A percentile compares a stretch with the other conserved stretches of the same genome.
Conservation (phyloP, 2,113 vertebrate genomes). For the Neotragus moschatus region DNA sequence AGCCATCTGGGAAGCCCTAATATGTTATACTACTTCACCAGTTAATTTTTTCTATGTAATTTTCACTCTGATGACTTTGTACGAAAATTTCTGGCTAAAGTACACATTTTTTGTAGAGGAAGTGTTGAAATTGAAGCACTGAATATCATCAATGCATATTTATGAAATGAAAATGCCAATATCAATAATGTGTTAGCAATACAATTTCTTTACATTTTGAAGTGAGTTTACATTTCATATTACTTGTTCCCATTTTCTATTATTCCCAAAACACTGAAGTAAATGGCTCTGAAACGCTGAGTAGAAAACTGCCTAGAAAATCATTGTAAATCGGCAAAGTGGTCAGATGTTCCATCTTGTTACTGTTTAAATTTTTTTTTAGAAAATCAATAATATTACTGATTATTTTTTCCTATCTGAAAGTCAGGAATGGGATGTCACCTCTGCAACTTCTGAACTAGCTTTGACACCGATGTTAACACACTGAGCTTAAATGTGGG, state of each 20-base stretch:
- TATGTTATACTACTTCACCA: background rate
- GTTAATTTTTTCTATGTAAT: background rate
- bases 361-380: background rate
- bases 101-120: background rate
- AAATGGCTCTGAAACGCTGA: background rate
- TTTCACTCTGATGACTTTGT: background rate
- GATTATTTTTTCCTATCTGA: background rate
- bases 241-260: background rate
- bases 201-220: conserved; percentile 6
- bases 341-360: background rate
- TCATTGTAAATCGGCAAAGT: background rate
- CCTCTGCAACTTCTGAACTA: background rate
- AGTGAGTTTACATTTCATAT: background rate
- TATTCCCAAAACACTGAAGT: background rate
- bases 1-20: background rate
- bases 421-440: background rate
- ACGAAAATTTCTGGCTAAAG: conserved; percentile 18
- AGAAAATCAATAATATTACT: background rate
- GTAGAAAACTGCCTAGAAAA: background rate
- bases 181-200: background rate
- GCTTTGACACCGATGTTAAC: background rate
- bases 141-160: background rate
- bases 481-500: background rate
- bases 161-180: background rate
- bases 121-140: background rate